phyloP scores from a whole-genome alignment of 2,888 invertebrate species.

The Caenorhabditis panamensis region DNA sequence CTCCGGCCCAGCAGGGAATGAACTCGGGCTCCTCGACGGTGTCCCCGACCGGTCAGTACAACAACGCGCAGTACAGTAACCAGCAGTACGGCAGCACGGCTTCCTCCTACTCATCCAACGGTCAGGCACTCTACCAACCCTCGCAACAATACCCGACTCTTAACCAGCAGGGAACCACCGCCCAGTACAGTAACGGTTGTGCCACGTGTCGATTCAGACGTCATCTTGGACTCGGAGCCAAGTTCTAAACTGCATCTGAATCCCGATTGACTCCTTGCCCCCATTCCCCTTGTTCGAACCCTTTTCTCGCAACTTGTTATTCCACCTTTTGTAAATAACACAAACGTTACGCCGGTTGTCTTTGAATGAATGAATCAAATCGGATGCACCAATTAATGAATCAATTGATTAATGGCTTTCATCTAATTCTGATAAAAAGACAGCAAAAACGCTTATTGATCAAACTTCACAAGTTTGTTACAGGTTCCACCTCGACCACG shows the following conservation, averaged over 20 bases:
- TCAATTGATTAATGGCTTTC: background rate
- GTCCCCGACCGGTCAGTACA: conserved; percentile 47
- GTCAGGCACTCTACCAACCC: conserved; percentile 37
- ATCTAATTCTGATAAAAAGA: background rate
- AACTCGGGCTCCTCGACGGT: conserved; percentile 17
- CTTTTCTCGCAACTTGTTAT: conserved; percentile 1
- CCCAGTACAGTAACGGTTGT: conserved; percentile 47
- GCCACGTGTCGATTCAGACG: conserved; percentile 46
- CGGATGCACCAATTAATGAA: conserved; percentile 1
- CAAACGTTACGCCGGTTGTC: too few relatives aligned
- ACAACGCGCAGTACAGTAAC: conserved; percentile 22
- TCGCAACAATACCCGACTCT: conserved; percentile 16
- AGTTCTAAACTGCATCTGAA: background rate
- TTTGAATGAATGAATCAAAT: background rate
- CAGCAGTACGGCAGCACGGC: conserved; percentile 23
- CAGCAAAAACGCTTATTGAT: background rate
- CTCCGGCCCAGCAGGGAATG: conserved; percentile 68
- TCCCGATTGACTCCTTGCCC: conserved; percentile 8
- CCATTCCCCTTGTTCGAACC: too few relatives aligned
- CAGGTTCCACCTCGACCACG: conserved; percentile 42
- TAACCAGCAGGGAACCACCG: conserved; percentile 10
- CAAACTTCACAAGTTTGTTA: background rate
- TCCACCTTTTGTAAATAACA: conserved; percentile 3
- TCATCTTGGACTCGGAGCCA: conserved; percentile 20
- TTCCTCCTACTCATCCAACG: conserved; percentile 44